A percentile compares a stretch with the other conserved stretches of the same genome.
phyloP scores from a whole-genome alignment of 1,140 invertebrate species.

The Whitmania pigra region DNA sequence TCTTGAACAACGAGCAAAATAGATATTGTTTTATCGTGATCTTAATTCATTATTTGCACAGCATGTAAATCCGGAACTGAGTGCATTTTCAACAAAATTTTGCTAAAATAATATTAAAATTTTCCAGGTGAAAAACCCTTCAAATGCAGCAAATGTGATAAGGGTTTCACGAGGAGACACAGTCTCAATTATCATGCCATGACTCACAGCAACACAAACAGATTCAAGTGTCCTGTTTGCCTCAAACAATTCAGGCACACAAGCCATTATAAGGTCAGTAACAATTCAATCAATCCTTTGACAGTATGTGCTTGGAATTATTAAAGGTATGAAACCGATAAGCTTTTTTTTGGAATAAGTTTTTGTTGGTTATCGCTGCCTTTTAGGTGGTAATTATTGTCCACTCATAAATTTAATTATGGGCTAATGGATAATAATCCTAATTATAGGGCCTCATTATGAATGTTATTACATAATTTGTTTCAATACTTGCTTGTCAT shows the following conservation, averaged over 20 bases:
- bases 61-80: background rate
- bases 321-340: background rate
- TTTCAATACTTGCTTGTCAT: constrained; percentile 3
- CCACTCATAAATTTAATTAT: background rate
- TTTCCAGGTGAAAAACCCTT: constrained; percentile 52
- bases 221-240: constrained; percentile 54
- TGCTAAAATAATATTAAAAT: background rate
- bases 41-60: no score
- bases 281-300: background rate
- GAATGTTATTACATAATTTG: background rate
- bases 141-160: constrained; percentile 51
- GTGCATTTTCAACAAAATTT: background rate
- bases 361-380: background rate
- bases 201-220: constrained; percentile 54
- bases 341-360: background rate
- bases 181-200: constrained; percentile 58
- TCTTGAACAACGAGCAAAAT: no score
- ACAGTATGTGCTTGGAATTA: background rate
- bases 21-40: no score
- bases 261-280: constrained; percentile 50
- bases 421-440: background rate
- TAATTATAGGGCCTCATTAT: background rate
- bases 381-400: background rate
- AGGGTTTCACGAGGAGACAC: constrained; percentile 54
- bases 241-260: constrained; percentile 55